Percentiles rank a stretch among this genome's conserved stretches.
Evolutionary conservation across 2,888 invertebrate genomes (phyloP).

Genomic region (Polia nebulosa): DNA sequence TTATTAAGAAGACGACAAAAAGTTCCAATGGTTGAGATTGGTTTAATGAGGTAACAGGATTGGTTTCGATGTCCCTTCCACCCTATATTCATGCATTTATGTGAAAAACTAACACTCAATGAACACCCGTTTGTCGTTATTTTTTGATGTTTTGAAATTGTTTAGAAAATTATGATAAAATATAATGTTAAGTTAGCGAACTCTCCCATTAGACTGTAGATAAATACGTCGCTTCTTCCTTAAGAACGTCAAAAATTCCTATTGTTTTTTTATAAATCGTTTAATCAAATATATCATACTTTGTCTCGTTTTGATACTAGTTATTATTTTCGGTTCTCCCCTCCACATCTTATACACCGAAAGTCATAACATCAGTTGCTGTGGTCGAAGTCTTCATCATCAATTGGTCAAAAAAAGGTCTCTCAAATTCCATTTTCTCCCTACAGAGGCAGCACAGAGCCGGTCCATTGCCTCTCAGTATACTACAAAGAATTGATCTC

Average conservation of each 20-base stretch:
- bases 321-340: background rate
- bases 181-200: background rate
- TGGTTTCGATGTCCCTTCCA: too few relatives aligned
- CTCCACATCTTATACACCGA: background rate
- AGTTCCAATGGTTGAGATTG: too few relatives aligned
- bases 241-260: too few relatives aligned
- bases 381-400: background rate
- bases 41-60: too few relatives aligned
- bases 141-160: background rate
- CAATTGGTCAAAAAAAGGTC: background rate
- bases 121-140: background rate
- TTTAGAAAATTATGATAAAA: background rate
- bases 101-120: background rate
- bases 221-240: background rate
- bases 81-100: too few relatives aligned
- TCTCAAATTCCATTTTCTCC: background rate
- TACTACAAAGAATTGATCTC: constrained; percentile 96
- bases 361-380: background rate
- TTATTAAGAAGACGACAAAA: too few relatives aligned
- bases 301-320: background rate
- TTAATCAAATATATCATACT: too few relatives aligned
- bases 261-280: too few relatives aligned
- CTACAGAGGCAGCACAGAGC: constrained; percentile 96
- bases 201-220: background rate
- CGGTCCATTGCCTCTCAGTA: constrained; percentile 96